Base-by-base conservation (phyloP, 1,140 invertebrate species). In the Ephestia elutella region DNA sequence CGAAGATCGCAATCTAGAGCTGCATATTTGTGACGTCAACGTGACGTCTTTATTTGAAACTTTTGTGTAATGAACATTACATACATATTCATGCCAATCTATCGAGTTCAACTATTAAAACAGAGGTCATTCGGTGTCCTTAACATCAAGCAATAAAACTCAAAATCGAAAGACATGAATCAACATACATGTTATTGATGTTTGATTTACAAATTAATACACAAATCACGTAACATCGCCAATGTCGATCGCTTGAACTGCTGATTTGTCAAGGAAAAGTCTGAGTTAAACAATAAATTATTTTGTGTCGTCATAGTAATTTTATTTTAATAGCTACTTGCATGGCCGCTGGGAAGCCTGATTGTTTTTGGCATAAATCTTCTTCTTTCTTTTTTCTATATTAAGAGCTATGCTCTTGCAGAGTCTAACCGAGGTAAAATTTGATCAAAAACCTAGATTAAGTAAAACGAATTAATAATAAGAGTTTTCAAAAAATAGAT, bases 41-140 rank as follows among this genome's bases (percentile, higher is more conserved):
- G 19, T 58, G 56, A 58, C 56, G 56, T 51, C 28, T 51, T 18
- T 7, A 4, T 17, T n/a, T 5, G 18, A 20, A 53, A 21, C 49
- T 20, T 35, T 9, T 44, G 25, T 56, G 44, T 55, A 38, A 25
- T 38, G 30, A 32, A 32, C 17, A 30, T 9, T 18, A 20, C n/a
- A 53, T 58, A 60, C 38, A 55, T 54, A 60, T 54, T 54, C 32
- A 57, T 50, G 21, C 5, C 50, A 53, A 25, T 13, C 13, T 53
- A 1, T 9, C 7, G 13, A 25, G 20, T 25, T 25, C 20, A 21
- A 25, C 13, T n/a, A n/a, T 53, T 53, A 53, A 25, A 25, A 25
- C 19, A 44, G 17, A 53, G 50, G 50, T 53, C 50, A n/a, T 25
- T 25, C 10, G 13, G 5, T 53, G 21, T 53, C 50, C 50, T 53